phyloP scores from a whole-genome alignment of 2,888 invertebrate species.

The Parthenolecanium corni region DNA sequence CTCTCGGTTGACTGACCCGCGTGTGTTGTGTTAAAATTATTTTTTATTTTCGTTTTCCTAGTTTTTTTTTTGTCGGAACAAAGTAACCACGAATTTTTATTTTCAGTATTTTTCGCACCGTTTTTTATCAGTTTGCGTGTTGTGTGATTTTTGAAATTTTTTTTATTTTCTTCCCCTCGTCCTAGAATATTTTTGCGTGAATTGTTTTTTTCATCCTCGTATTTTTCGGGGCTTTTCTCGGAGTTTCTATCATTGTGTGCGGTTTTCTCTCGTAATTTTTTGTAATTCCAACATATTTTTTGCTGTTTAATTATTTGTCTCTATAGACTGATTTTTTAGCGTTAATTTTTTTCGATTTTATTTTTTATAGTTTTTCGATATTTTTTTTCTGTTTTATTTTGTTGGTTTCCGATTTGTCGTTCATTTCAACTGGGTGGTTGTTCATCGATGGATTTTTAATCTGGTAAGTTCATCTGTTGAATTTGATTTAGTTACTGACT shows the following conservation, averaged over 20 bases:
- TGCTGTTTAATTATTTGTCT: not conserved
- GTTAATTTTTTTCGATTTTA: not conserved
- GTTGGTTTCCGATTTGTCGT: not conserved
- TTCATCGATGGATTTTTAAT: not conserved
- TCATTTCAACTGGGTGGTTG: not conserved
- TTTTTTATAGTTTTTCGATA: not conserved
- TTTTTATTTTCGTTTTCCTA: conserved; percentile 3
- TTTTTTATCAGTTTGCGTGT: not conserved
- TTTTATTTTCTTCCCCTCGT: not conserved
- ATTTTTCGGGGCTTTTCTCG: not conserved
- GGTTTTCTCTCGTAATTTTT: conserved; percentile 4
- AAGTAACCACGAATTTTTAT: not conserved
- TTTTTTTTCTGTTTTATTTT: not conserved
- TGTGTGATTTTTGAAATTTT: not conserved
- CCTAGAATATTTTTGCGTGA: not conserved
- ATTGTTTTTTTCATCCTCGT: not conserved
- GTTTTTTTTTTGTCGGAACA: not conserved
- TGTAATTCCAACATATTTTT: too few species aligned
- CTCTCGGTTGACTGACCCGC: conserved; percentile 24
- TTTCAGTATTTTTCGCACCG: not conserved
- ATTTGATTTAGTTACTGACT: too few species aligned
- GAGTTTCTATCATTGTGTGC: not conserved
- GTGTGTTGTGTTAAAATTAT: conserved; percentile 8
- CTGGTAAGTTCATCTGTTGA: not conserved
- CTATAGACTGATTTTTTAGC: not conserved